Conservation (phyloP, 2,113 vertebrate species). For the Syngnathus floridae region DNA sequence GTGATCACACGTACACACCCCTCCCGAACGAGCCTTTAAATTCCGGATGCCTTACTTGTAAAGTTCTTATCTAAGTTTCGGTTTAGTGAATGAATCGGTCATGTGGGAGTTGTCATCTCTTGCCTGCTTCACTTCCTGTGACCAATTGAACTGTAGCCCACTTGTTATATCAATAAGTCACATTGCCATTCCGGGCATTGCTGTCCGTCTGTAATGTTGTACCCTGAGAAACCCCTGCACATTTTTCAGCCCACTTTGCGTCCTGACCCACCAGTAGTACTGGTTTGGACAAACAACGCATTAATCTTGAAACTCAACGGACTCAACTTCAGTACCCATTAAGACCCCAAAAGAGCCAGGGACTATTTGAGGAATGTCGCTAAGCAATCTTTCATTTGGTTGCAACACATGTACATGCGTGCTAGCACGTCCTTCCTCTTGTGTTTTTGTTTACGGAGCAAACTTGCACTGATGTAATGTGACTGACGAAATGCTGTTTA, state of each 20-base stretch:
- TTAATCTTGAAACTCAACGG: not conserved
- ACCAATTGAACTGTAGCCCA: not conserved
- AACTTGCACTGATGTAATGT: not conserved
- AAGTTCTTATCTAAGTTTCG: conserved; percentile 1
- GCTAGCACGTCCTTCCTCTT: not conserved
- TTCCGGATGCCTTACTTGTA: not conserved
- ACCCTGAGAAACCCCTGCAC: too few species aligned
- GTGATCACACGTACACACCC: not conserved
- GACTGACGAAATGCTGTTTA: conserved; percentile 8
- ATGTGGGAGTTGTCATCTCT: not conserved
- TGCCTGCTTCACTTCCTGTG: not conserved
- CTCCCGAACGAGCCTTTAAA: conserved; percentile 6
- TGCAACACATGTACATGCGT: conserved; percentile 25
- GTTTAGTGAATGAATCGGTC: conserved; percentile 9
- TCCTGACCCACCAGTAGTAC: too few species aligned
- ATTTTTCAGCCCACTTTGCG: too few species aligned
- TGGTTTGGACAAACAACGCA: not conserved
- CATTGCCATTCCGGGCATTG: not conserved
- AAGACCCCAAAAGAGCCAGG: conserved; percentile 12
- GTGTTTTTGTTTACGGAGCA: conserved; percentile 28
- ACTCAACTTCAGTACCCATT: not conserved
- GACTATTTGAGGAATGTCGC: not conserved
- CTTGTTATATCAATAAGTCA: not conserved
- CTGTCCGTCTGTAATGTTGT: too few species aligned
- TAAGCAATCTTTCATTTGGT: conserved; percentile 1